Evolutionary conservation across 2,888 invertebrate genomes (phyloP), one percentile per base, ranked within the genome.

Genomic region (Macaria liturata): DNA sequence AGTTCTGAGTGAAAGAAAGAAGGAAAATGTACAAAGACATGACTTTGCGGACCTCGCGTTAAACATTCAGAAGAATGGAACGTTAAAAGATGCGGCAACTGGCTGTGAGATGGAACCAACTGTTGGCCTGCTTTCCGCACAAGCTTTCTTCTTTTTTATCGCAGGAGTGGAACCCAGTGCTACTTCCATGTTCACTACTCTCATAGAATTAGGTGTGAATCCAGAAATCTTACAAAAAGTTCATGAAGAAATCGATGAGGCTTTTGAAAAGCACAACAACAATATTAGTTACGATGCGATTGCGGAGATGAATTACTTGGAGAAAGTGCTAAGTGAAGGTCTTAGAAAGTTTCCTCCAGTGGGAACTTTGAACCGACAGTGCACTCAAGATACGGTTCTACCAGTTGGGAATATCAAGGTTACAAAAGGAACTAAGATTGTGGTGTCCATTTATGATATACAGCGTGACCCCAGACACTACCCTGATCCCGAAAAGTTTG

Each of bases 401-500:
- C 86, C 87, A 1, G 76, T 74, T 3, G 85, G 86, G 3, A 81
- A 85, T 62, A 74, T 88, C 5, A 74, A 64, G 61, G 63, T 90
- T 7, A 75, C 78, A 0, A 80, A 81, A 40, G 87, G 83, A 0
- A 78, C 81, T 0, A 74, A 69, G 7, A 69, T 91, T 9, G 68
- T 74, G 8, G 70, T 76, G 2, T 81, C 91, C 0, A 63, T 87
- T 37, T 83, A 65, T 45, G 81, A 81, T 6, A 55, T 87, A 30
- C 92, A 92, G 58, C 79, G 81, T 43, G 91, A 93, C 57, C 79
- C 85, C 0, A 75, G 83, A 45, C 81, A 84, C 64, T 91, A 80
- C 9, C 92, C 93, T 0, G 78, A 86, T 49, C 91, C 91, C 2
- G 86, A 90, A 3, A 75, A 90, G 50, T 86, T 86, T 66, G 62